phyloP scores from a whole-genome alignment of 2,797 vertebrate genomes.

The Cyclopterus lumpus region DNA sequence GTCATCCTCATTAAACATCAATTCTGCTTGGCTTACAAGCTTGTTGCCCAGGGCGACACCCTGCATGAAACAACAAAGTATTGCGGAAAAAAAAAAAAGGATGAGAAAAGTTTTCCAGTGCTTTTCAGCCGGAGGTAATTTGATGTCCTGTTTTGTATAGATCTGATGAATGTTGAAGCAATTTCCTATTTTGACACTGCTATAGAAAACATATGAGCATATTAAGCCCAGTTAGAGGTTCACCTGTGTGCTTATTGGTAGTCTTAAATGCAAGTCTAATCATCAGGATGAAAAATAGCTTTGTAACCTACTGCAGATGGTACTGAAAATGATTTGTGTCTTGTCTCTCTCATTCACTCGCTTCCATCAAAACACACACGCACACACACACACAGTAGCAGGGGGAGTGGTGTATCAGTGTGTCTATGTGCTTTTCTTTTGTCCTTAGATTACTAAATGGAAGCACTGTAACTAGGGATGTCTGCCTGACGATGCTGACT shows the following conservation, averaged over 20 bases:
- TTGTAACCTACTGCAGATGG: conserved; percentile 56
- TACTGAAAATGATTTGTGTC: conserved; percentile 53
- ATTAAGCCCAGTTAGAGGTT: conserved; percentile 45
- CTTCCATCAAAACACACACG: conserved; percentile 16
- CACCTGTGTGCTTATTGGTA: conserved; percentile 35
- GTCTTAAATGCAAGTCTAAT: conserved; percentile 60
- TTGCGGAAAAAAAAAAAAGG: conserved; percentile 29
- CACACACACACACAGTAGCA: neutral
- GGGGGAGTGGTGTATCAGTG: conserved; percentile 14
- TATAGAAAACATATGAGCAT: conserved; percentile 35
- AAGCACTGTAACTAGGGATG: conserved; percentile 35
- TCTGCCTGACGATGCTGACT: conserved; percentile 40
- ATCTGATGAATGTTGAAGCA: conserved; percentile 10
- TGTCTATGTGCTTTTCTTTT: conserved; percentile 49
- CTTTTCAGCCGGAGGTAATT: conserved; percentile 21
- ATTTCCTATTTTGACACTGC: conserved; percentile 19
- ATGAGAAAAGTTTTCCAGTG: neutral
- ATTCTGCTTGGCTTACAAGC: conserved; percentile 62
- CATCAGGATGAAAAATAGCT: conserved; percentile 71
- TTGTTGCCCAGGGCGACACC: conserved; percentile 67
- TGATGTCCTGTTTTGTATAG: conserved; percentile 34
- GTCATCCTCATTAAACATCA: conserved; percentile 81
- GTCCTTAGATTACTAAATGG: conserved; percentile 41
- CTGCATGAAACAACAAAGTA: conserved; percentile 39
- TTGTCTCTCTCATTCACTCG: conserved; percentile 3